Evolutionary conservation across 2,113 vertebrate species (phyloP).

Genomic region (Holacanthus passer): DNA sequence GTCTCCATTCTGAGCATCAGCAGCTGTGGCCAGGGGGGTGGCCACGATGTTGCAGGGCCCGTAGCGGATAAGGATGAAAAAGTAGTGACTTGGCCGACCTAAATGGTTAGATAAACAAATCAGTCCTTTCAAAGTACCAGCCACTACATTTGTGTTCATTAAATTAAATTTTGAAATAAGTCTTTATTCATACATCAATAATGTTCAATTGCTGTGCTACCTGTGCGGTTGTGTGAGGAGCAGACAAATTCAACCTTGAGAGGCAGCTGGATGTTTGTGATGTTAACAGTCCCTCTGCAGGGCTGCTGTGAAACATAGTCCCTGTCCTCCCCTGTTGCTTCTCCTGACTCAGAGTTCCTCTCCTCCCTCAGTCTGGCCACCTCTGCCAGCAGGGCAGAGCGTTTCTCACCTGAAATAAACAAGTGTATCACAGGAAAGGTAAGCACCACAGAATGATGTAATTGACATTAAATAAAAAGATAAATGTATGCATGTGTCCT

Average conservation of each 20-base stretch:
- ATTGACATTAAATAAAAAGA: background rate
- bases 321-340: conserved; percentile 13
- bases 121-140: background rate
- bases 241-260: conserved; percentile 87
- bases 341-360: conserved; percentile 30
- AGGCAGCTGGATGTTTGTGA: conserved; percentile 84
- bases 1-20: conserved; percentile 85
- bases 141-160: background rate
- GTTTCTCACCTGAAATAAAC: conserved; percentile 81
- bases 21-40: conserved; percentile 84
- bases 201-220: conserved; percentile 40
- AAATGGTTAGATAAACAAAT: background rate
- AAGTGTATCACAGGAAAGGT: background rate
- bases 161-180: background rate
- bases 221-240: conserved; percentile 75
- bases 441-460: background rate
- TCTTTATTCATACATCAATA: background rate
- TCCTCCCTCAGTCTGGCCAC: conserved; percentile 75
- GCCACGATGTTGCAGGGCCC: conserved; percentile 84
- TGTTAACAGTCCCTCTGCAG: conserved; percentile 82
- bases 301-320: conserved; percentile 64
- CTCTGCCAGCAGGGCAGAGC: conserved; percentile 79
- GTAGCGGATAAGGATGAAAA: conserved; percentile 86
- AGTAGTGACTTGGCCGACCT: conserved; percentile 86
- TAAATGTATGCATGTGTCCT: background rate